phyloP scores from a whole-genome alignment of 2,888 invertebrate species.

The Xanthorhoe spadicearia region DNA sequence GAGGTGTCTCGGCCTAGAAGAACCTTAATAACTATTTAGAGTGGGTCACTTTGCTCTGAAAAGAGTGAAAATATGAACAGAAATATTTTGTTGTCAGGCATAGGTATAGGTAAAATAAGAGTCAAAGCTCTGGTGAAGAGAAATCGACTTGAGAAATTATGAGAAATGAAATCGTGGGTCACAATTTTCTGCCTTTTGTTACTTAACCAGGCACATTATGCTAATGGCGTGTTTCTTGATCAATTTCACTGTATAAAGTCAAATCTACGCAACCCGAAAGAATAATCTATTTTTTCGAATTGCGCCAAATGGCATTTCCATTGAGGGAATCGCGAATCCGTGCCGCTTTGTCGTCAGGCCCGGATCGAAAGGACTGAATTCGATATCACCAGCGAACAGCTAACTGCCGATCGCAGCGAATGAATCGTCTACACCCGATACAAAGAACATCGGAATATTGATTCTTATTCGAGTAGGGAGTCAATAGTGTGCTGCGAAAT shows the following conservation, averaged over 20 bases:
- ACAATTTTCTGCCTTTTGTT: neutral
- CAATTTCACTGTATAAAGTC: slow-evolving; percentile 3
- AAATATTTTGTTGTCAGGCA: no score
- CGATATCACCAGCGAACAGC: slow-evolving; percentile 66
- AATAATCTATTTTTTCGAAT: slow-evolving; percentile 23
- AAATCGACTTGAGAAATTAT: neutral
- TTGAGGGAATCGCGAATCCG: slow-evolving; percentile 64
- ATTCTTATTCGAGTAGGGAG: slow-evolving; percentile 49
- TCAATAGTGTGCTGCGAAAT: slow-evolving; percentile 34
- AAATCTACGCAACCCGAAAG: slow-evolving; percentile 1
- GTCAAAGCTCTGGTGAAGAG: neutral
- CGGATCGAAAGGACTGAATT: slow-evolving; percentile 68
- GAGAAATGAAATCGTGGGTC: neutral
- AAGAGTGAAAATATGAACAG: no score
- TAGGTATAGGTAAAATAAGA: neutral
- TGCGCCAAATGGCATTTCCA: slow-evolving; percentile 67
- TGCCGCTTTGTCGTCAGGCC: slow-evolving; percentile 67
- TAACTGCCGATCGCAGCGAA: slow-evolving; percentile 61
- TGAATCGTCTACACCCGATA: slow-evolving; percentile 58
- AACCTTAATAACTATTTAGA: no score
- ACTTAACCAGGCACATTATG: neutral
- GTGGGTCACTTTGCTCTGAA: no score
- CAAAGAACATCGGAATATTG: slow-evolving; percentile 67
- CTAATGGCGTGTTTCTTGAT: neutral
- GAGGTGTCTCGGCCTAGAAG: no score